phyloP scores from a whole-genome alignment of 2,797 vertebrate species.

The Pangasius djambal region DNA sequence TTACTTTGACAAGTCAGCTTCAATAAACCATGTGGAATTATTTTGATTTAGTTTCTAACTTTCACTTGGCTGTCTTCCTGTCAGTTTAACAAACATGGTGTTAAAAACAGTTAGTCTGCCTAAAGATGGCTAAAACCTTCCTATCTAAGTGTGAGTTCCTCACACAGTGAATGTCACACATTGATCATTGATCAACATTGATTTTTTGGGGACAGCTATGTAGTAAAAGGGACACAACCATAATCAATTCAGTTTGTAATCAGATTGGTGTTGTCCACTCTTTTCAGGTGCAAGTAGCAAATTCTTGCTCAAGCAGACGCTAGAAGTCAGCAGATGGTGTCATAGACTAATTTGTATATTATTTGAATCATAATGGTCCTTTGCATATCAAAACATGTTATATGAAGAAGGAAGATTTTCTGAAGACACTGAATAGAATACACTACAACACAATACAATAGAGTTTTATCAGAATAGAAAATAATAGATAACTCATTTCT shows the following conservation, averaged over 20 bases:
- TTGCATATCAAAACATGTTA: not conserved
- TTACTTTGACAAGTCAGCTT: not conserved
- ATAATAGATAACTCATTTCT: not conserved
- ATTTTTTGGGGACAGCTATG: not conserved
- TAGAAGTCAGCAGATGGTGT: not conserved
- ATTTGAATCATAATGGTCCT: not conserved
- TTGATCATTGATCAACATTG: no score
- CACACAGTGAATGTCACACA: not conserved
- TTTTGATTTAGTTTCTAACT: not conserved
- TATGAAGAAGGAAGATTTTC: not conserved
- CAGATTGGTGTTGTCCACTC: not conserved
- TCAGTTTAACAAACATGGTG: not conserved
- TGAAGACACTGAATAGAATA: not conserved
- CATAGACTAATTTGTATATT: not conserved
- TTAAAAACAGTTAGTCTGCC: not conserved
- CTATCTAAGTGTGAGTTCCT: not conserved
- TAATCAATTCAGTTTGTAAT: not conserved
- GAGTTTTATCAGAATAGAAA: not conserved
- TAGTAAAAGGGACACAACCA: not conserved
- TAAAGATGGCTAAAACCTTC: not conserved
- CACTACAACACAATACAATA: not conserved
- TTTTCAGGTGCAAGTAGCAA: not conserved
- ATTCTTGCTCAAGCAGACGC: not conserved
- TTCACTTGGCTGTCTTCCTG: not conserved
- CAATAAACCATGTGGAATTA: not conserved